Evolutionary conservation across 2,888 invertebrate species (phyloP), one percentile per base, ranked within the genome.

Genomic region (Oxyscelio sp.): DNA sequence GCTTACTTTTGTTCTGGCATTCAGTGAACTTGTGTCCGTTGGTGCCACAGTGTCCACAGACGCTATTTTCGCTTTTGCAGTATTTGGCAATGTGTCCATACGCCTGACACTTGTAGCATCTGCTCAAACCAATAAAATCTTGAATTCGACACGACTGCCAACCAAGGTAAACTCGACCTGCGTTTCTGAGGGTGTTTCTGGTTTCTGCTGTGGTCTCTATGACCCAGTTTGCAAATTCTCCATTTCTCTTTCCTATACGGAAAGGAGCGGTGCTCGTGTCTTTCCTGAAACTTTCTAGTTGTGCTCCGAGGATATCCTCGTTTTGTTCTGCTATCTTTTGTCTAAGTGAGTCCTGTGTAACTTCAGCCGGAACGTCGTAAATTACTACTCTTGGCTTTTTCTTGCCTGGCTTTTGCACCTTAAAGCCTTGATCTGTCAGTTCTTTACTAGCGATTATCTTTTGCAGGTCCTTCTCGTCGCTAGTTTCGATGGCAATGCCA

Each of bases 111-210:
- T n/a, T n/a, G n/a, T n/a, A n/a, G n/a, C n/a, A n/a, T n/a, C n/a
- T n/a, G n/a, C n/a, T n/a, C n/a, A n/a, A n/a, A n/a, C n/a, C n/a
- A n/a, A n/a, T n/a, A n/a, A n/a, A n/a, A n/a, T n/a, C n/a, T n/a
- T n/a, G n/a, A n/a, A n/a, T n/a, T n/a, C n/a, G n/a, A n/a, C n/a
- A n/a, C n/a, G n/a, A 54, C 0, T 31, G n/a, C 78, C 77, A 87
- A 3, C 63, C 82, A 0, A 87, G 17, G 52, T 65, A 65, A 0
- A 65, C 0, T 19, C 27, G n/a, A n/a, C n/a, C n/a, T n/a, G n/a
- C n/a, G n/a, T n/a, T n/a, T n/a, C n/a, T n/a, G n/a, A n/a, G n/a
- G n/a, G n/a, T n/a, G 6, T 24, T 24, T n/a, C 74, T 19, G 1
- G 52, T 24, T 3, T 2, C 34, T 0, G 54, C 24, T 0, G 19